Conservation (phyloP, 2,113 vertebrate genomes). For the Donacobius atricapilla region DNA sequence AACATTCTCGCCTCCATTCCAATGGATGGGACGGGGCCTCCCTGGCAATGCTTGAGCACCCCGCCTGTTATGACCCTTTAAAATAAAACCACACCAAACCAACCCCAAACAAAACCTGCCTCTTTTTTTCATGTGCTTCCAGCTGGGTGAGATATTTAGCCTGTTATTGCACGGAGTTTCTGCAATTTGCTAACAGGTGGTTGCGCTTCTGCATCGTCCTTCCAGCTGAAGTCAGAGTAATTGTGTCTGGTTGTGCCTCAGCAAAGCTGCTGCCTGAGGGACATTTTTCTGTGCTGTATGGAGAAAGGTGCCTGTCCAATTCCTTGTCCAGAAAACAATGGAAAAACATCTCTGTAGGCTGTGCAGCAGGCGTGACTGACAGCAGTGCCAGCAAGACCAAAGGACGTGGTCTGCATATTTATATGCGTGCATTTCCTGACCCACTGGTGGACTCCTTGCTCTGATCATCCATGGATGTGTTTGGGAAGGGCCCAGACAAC, state of each 20-base stretch:
- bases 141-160: background rate
- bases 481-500: background rate
- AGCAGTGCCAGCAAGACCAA: background rate
- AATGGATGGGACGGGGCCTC: background rate
- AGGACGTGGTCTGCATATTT: background rate
- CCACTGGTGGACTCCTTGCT: background rate
- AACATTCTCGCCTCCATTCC: background rate
- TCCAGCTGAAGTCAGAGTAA: background rate
- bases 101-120: background rate
- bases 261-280: background rate
- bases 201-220: background rate
- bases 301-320: background rate
- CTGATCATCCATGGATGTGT: background rate
- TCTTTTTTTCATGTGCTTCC: background rate
- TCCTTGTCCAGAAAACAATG: background rate
- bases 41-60: background rate
- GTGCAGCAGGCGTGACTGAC: background rate
- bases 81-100: constrained; percentile 11
- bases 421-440: background rate
- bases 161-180: background rate
- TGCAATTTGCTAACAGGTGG: background rate
- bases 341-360: background rate
- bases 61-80: background rate
- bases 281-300: background rate
- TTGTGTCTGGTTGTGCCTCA: background rate